Percentiles rank a stretch among this genome's conserved stretches.
Conservation (phyloP, 2,888 invertebrate species). For the Apodemia hepburni region DNA sequence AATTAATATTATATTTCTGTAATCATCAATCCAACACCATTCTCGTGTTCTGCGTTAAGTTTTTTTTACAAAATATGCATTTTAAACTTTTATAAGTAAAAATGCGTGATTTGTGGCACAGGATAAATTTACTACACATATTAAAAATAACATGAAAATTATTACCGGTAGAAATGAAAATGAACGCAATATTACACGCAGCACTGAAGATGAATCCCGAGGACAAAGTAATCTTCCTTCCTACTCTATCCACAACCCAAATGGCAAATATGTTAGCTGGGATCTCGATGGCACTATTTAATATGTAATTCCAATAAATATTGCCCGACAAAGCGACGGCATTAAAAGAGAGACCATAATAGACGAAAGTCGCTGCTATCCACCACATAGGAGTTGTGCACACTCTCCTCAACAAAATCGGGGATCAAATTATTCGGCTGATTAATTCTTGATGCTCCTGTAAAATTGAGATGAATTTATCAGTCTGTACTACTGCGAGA, state of each 20-base stretch:
- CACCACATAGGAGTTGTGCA: slow-evolving; percentile 87
- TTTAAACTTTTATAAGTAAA: too few species aligned
- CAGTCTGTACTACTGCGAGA: too few species aligned
- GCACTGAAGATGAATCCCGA: slow-evolving; percentile 81
- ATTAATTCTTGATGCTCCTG: slow-evolving; percentile 35
- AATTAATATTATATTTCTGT: too few species aligned
- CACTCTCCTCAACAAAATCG: slow-evolving; percentile 73
- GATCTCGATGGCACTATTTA: slow-evolving; percentile 83
- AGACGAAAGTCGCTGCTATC: slow-evolving; percentile 88
- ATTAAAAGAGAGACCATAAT: slow-evolving; percentile 88
- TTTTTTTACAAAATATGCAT: too few species aligned
- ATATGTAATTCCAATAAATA: slow-evolving; percentile 86
- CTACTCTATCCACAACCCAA: slow-evolving; percentile 81
- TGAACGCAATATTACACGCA: slow-evolving; percentile 55
- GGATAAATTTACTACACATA: too few species aligned
- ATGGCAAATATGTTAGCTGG: slow-evolving; percentile 84
- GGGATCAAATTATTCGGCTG: slow-evolving; percentile 64
- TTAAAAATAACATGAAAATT: too few species aligned
- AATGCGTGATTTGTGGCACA: too few species aligned
- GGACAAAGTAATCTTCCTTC: slow-evolving; percentile 81
- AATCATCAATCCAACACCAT: too few species aligned
- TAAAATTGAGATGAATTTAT: neutral
- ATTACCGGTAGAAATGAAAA: slow-evolving; percentile 39
- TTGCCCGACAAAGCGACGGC: slow-evolving; percentile 86
- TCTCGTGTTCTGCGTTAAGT: too few species aligned